phyloP scores from a whole-genome alignment of 2,797 vertebrate genomes.

The Silurus aristotelis region DNA sequence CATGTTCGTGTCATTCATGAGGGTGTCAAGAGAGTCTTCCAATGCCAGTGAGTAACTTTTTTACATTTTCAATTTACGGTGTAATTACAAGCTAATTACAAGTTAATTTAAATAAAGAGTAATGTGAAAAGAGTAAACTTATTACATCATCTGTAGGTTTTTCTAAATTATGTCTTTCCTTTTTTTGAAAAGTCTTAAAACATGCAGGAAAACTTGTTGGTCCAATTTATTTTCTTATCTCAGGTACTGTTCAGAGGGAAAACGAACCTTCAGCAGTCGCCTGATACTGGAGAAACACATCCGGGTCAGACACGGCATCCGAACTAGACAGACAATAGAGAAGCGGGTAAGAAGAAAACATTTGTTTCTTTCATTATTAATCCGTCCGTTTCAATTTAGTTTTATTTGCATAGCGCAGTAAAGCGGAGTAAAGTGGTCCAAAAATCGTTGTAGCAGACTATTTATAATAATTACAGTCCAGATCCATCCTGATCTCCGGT shows the following conservation, averaged over 20 bases:
- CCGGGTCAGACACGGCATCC: conserved; percentile 86
- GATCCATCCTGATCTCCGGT: neutral
- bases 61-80: neutral
- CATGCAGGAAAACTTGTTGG: neutral
- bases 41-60: conserved; percentile 83
- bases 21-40: conserved; percentile 93
- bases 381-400: neutral
- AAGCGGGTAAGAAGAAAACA: conserved; percentile 67
- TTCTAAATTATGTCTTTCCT: too few species aligned
- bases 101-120: too few species aligned
- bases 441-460: too few species aligned
- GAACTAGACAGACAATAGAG: conserved; percentile 63
- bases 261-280: conserved; percentile 92
- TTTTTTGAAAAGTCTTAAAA: neutral
- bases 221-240: neutral
- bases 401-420: too few species aligned
- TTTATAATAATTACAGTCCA: too few species aligned
- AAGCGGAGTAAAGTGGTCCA: too few species aligned
- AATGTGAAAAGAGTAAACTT: too few species aligned
- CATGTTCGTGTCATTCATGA: conserved; percentile 93
- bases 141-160: neutral
- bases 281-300: conserved; percentile 94
- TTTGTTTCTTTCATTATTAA: too few species aligned
- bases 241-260: conserved; percentile 94
- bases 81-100: neutral